These are phyloP conservation scores for Drosophila fuyamai DNA, from an alignment of 1,140 invertebrate genomes.

Conservation along the genomic window DNA sequence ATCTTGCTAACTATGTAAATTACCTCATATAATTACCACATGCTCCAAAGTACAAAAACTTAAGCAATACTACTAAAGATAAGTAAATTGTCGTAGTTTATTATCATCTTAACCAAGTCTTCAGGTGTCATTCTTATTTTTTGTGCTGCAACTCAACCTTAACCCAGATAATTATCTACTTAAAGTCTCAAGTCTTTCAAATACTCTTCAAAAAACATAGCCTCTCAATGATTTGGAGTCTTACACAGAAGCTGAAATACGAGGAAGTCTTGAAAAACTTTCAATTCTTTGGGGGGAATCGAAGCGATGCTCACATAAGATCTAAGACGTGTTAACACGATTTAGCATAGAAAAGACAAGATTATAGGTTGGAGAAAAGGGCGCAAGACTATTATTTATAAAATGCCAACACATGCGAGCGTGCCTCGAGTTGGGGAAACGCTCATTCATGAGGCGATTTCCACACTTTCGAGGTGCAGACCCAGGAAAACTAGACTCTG, in stretches of 20 bases:
- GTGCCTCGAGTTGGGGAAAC: constrained; percentile 27
- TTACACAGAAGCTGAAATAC: constrained; percentile 24
- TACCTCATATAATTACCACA: not conserved
- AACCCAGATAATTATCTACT: constrained; percentile 41
- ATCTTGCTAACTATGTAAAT: not conserved
- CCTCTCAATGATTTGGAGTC: not conserved
- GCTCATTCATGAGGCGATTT: constrained; percentile 73
- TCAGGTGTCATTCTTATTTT: constrained; percentile 14
- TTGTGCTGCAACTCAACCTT: constrained; percentile 41
- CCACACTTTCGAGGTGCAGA: constrained; percentile 57
- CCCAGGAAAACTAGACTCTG: constrained; percentile 29
- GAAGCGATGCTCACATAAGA: constrained; percentile 14
- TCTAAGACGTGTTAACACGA: constrained; percentile 48
- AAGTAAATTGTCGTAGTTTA: constrained; percentile 5
- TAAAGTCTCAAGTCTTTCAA: constrained; percentile 9
- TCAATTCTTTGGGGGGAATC: constrained; percentile 11
- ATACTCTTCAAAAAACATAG: constrained; percentile 3
- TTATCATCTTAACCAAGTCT: constrained; percentile 5
- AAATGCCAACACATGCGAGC: constrained; percentile 65
- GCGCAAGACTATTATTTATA: constrained; percentile 68
- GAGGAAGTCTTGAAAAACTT: constrained; percentile 21
- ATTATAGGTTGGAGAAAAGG: constrained; percentile 6
- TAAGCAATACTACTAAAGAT: constrained; percentile 21
- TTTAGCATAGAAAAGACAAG: constrained; percentile 36
- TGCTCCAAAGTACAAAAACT: constrained; percentile 1